phyloP scores from a whole-genome alignment of 2,113 vertebrate species.

The Hydropotes inermis region DNA sequence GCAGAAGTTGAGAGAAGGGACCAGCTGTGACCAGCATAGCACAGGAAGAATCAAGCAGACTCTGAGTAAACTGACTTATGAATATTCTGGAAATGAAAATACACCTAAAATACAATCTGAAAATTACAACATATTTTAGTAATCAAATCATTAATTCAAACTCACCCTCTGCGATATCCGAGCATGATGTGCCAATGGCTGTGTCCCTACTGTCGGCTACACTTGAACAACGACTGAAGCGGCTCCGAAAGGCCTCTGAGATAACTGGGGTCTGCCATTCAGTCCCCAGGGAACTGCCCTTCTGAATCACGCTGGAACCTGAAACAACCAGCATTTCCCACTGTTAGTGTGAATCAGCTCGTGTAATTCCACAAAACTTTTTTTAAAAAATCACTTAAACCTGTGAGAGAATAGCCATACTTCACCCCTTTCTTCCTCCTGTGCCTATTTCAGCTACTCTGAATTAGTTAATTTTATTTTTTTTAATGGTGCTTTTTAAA shows the following conservation, averaged over 20 bases:
- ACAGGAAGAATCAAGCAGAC: not conserved
- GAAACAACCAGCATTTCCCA: conserved; percentile 48
- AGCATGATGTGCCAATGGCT: conserved; percentile 86
- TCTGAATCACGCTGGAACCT: conserved; percentile 67
- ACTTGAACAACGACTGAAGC: conserved; percentile 83
- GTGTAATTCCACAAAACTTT: not conserved
- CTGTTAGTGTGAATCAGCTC: conserved; percentile 22
- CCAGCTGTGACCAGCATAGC: not conserved
- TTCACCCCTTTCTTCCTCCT: not conserved
- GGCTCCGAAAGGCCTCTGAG: conserved; percentile 87
- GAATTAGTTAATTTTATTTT: conserved; percentile 23
- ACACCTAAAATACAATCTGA: not conserved
- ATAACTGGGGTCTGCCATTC: conserved; percentile 91
- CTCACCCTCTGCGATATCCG: conserved; percentile 91
- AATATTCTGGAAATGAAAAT: conserved; percentile 28
- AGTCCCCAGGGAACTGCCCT: conserved; percentile 78
- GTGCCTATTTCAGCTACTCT: not conserved
- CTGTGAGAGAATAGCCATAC: not conserved
- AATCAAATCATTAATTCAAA: not conserved
- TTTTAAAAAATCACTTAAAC: conserved; percentile 4
- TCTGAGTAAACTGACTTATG: not conserved
- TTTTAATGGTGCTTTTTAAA: not conserved
- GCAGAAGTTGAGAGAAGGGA: not conserved
- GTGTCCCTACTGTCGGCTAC: conserved; percentile 85
- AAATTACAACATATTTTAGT: not conserved